Base-by-base conservation (phyloP, 2,113 vertebrate species). In the Tautogolabrus adspersus region DNA sequence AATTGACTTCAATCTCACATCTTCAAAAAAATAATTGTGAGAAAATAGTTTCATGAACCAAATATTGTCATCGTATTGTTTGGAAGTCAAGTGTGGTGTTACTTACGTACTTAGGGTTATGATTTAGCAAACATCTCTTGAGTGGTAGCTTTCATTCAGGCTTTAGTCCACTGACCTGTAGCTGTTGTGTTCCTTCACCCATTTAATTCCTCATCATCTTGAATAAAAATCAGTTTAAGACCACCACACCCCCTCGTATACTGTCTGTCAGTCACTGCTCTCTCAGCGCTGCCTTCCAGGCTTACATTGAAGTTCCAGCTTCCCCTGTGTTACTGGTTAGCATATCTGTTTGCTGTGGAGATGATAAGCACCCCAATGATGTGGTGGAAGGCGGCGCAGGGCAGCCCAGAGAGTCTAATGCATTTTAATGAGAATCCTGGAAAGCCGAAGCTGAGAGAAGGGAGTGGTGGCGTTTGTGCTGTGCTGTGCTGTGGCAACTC, bases 341-440 rank as follows among this genome's bases (percentile, higher is more conserved):
- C 85, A 89, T 87, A 75, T 88, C 78, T 82, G 83, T 88, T 86
- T 89, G 82, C 89, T 85, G 57, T 87, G 85, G 76, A 78, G 86
- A 91, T 86, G 77, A 91, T 89, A 82, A 85, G 85, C 87, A 84
- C 71, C 84, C 74, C 58, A 61, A 79, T 89, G 82, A 86, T 89
- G 87, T 77, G 84, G 85, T 60, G 74, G 63, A 67, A 74, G 71
- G 76, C 49, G 19, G 75, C 8, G 30, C 3, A 0, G 69, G 83
- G 76, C 61, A 83, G 81, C 64, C 77, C 84, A 79, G 62, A 72
- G 80, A 79, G 77, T 77, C 82, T 84, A 82, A 83, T 92, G 91
- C 85, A 86, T 92, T 88, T 92, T 90, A 92, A 94, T 92, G 82
- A 88, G 84, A 87, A 83, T 87, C 77, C 81, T 82, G 83, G 81